These are phyloP conservation scores for Meteorus colon DNA, from an alignment of 2,888 invertebrate species.

Conservation along the genomic window DNA sequence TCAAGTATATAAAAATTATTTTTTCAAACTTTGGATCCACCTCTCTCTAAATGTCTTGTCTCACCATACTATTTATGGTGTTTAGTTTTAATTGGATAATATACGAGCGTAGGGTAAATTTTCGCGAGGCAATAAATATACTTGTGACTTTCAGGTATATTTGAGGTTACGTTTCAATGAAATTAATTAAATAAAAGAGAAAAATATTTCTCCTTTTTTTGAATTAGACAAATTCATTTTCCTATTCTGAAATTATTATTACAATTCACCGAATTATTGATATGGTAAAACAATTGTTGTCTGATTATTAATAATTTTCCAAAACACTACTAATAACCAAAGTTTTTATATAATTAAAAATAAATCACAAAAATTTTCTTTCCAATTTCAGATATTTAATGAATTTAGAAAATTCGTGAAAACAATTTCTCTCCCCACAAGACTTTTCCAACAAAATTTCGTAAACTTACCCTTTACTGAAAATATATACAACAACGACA, in stretches of 20 bases:
- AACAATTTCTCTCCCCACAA: not conserved
- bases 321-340: too few species aligned
- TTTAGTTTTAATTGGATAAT: slow-evolving; percentile 57
- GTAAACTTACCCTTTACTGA: too few species aligned
- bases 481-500: not conserved
- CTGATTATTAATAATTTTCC: too few species aligned
- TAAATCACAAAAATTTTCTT: too few species aligned
- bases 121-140: slow-evolving; percentile 49
- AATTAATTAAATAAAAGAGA: not conserved
- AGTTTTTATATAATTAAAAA: too few species aligned
- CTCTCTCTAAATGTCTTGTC: slow-evolving; percentile 14
- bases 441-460: too few species aligned
- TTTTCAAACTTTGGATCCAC: not conserved
- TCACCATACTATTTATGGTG: slow-evolving; percentile 54
- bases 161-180: not conserved
- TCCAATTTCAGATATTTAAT: too few species aligned
- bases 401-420: too few species aligned
- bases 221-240: too few species aligned
- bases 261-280: too few species aligned
- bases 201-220: not conserved
- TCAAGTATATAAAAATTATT: slow-evolving; percentile 8
- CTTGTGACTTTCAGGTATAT: slow-evolving; percentile 8
- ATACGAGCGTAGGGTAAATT: slow-evolving; percentile 49
- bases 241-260: too few species aligned
- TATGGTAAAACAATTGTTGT: too few species aligned